A percentile compares a stretch with the other conserved stretches of the same genome.
Evolutionary conservation across 2,888 invertebrate species (phyloP).

Genomic region (Pherbina coryleti): DNA sequence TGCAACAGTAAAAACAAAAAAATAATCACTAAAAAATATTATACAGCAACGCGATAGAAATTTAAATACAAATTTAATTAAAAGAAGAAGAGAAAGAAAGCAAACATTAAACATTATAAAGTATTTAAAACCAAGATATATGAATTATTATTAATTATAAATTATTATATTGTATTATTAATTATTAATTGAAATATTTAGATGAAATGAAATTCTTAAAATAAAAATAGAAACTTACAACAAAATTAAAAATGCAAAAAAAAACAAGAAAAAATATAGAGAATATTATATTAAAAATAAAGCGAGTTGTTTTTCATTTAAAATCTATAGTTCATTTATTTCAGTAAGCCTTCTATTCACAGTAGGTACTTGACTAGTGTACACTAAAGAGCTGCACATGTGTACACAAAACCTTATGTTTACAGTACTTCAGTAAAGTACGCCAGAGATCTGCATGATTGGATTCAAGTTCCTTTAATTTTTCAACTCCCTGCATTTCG

Average conservation of each 20-base stretch:
- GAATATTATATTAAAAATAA: conserved; percentile 52
- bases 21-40: conserved; percentile 14
- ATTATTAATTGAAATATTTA: conserved; percentile 55
- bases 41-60: conserved; percentile 42
- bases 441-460: too few relatives aligned
- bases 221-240: conserved; percentile 48
- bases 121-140: conserved; percentile 27
- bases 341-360: too few relatives aligned
- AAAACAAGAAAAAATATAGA: conserved; percentile 51
- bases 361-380: too few relatives aligned
- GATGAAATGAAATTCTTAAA: conserved; percentile 62
- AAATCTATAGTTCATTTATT: too few relatives aligned
- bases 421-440: too few relatives aligned
- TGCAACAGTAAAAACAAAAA: conserved; percentile 17
- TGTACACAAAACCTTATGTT: too few relatives aligned
- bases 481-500: too few relatives aligned
- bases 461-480: too few relatives aligned
- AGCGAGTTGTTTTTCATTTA: conserved; percentile 39
- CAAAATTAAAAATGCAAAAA: conserved; percentile 44
- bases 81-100: neutral
- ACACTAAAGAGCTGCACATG: too few relatives aligned
- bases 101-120: conserved; percentile 22
- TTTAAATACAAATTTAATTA: conserved; percentile 46
- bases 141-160: conserved; percentile 50
- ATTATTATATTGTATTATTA: conserved; percentile 54